phyloP scores from a whole-genome alignment of 2,113 vertebrate genomes.

The Phrynocephalus versicolor region DNA sequence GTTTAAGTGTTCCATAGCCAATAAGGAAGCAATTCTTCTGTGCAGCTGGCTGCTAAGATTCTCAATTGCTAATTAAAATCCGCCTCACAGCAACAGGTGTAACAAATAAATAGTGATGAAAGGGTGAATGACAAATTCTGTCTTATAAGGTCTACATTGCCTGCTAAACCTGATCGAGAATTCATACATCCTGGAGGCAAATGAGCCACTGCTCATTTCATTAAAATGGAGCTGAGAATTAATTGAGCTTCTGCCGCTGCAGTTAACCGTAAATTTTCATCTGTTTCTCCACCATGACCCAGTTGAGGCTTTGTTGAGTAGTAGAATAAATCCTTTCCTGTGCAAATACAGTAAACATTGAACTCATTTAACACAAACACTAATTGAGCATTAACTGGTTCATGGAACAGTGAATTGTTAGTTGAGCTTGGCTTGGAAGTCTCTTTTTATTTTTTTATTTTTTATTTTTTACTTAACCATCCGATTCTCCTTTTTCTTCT shows the following conservation, averaged over 20 bases:
- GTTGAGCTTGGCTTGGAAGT: conserved; percentile 11
- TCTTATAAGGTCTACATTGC: conserved; percentile 41
- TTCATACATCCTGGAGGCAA: conserved; percentile 51
- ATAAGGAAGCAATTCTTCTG: not conserved
- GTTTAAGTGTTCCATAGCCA: not conserved
- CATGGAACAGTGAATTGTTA: conserved; percentile 37
- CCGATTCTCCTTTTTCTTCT: conserved; percentile 2
- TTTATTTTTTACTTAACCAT: conserved; percentile 16
- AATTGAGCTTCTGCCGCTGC: conserved; percentile 58
- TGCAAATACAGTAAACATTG: conserved; percentile 44
- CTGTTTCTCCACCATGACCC: conserved; percentile 63
- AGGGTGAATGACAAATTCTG: not conserved
- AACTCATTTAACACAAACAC: conserved; percentile 54
- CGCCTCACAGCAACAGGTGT: not conserved
- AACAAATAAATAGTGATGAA: conserved; percentile 4
- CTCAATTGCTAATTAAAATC: not conserved
- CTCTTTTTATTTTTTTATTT: conserved; percentile 18
- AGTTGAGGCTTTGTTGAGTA: conserved; percentile 58
- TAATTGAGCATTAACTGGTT: conserved; percentile 64
- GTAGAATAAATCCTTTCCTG: conserved; percentile 18
- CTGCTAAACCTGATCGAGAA: conserved; percentile 39
- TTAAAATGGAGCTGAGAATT: conserved; percentile 65
- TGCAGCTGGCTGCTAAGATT: conserved; percentile 2
- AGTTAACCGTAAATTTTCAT: conserved; percentile 63
- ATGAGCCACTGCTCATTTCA: conserved; percentile 58